Evolutionary conservation across 1,140 invertebrate species (phyloP), one percentile per base, ranked within the genome.

Genomic region (Medauroidea extradentata): DNA sequence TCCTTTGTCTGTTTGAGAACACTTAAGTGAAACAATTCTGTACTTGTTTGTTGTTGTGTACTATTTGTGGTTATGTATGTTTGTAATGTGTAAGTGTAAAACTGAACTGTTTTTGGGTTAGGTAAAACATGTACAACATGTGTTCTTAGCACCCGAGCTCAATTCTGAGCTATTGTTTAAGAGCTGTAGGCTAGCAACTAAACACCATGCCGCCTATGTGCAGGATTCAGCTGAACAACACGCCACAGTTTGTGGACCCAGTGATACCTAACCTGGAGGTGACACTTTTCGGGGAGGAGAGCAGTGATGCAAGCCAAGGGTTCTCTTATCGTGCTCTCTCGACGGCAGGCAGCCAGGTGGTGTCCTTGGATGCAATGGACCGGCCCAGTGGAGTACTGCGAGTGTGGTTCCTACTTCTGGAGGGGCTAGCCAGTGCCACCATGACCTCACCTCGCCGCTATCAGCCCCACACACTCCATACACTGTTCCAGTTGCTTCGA

Each of bases 371-470:
- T 59, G 81, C 83, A 68, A 81, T 94, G 70, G 93, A 94, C 69
- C 88, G 85, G 64, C 83, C 85, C 1, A 91, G 89, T 68, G 90
- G 91, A 1, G 88, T 95, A 51, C 76, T 96, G 0, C 89, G 93
- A 69, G 91, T 97, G 0, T 96, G 91, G 91, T 94, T 90, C 69
- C 80, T 94, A 34, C 72, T 96, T 0, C 79, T 96, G n/a, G 93
- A 96, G 75, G 93, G 93, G 0, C 72, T 96, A 16, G 88, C 90
- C 7, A 89, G 88, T 29, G 88, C 91, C 4, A 84, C 89, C 3
- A 88, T 88, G 57, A 84, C 88, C 16, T 91, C 90, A 64, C 86
- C 90, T 0, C 85, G 85, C 64, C 86, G 85, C 55, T 93, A 93
- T 72, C 93, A 96, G 75, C 88, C 90, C 1, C 87, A 89, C 46